These are phyloP conservation scores for Strix aluco DNA, from an alignment of 2,113 vertebrate species.

Conservation along the genomic window DNA sequence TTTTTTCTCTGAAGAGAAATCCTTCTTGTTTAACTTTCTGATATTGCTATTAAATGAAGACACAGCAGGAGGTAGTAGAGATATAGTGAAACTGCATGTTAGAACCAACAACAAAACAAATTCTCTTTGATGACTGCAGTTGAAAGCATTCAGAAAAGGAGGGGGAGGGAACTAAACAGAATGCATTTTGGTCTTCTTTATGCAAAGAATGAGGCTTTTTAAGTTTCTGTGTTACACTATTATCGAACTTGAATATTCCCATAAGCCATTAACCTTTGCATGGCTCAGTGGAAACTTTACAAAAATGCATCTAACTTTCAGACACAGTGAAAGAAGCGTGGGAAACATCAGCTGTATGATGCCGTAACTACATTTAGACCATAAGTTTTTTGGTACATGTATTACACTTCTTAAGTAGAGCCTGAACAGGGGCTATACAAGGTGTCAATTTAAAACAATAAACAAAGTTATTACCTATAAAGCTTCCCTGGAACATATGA, in stretches of 20 bases:
- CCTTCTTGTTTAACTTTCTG: slow-evolving; percentile 18
- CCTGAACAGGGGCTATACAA: not conserved
- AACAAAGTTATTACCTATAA: not conserved
- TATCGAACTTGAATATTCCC: not conserved
- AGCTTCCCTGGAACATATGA: not conserved
- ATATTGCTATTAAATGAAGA: not conserved
- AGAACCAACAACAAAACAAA: not conserved
- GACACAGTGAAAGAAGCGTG: not conserved
- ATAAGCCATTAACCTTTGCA: not conserved
- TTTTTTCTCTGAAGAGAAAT: slow-evolving; percentile 4
- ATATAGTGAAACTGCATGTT: not conserved
- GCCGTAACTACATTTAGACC: not conserved
- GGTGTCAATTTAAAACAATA: not conserved
- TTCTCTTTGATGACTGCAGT: not conserved
- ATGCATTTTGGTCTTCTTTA: not conserved
- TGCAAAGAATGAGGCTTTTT: not conserved
- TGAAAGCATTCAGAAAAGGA: not conserved
- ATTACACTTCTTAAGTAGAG: not conserved
- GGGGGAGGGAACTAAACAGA: not conserved
- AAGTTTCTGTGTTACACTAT: not conserved
- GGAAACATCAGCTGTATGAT: not conserved
- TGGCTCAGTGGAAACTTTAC: not conserved
- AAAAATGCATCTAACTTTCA: not conserved
- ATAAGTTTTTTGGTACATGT: not conserved
- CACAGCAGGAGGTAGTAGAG: not conserved